phyloP scores from a whole-genome alignment of 1,140 invertebrate species.

The Lepidurus arcticus region DNA sequence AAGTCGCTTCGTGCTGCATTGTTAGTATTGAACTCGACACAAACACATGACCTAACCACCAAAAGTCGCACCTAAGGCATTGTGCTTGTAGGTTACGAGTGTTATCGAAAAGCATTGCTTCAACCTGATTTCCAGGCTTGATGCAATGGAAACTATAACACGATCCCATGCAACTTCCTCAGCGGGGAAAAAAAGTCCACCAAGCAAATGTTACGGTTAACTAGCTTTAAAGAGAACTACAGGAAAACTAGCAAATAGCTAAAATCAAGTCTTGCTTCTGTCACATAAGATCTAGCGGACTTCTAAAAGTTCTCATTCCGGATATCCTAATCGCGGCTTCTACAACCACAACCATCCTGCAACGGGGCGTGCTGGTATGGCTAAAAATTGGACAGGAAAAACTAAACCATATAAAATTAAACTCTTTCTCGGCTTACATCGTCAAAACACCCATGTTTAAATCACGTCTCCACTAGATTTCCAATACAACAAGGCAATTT shows the following conservation, averaged over 20 bases:
- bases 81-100: background rate
- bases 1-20: conserved; percentile 45
- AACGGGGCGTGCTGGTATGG: no score
- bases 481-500: background rate
- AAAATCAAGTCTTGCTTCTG: no score
- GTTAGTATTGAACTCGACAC: background rate
- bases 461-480: background rate
- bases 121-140: conserved; percentile 41
- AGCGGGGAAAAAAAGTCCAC: background rate
- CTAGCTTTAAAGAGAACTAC: no score
- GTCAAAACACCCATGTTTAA: background rate
- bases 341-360: background rate
- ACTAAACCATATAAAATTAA: background rate
- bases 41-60: conserved; percentile 2
- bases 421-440: background rate
- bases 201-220: no score
- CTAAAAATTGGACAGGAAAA: background rate
- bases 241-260: no score
- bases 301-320: background rate
- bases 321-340: background rate
- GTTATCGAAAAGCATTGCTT: conserved; percentile 38
- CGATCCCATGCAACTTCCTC: background rate
- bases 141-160: background rate
- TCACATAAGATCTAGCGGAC: background rate
- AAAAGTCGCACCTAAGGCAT: background rate